A percentile compares a stretch with the other conserved stretches of the same genome.
Conservation (phyloP, 2,113 vertebrate genomes). For the Chascanopsetta lugubris region DNA sequence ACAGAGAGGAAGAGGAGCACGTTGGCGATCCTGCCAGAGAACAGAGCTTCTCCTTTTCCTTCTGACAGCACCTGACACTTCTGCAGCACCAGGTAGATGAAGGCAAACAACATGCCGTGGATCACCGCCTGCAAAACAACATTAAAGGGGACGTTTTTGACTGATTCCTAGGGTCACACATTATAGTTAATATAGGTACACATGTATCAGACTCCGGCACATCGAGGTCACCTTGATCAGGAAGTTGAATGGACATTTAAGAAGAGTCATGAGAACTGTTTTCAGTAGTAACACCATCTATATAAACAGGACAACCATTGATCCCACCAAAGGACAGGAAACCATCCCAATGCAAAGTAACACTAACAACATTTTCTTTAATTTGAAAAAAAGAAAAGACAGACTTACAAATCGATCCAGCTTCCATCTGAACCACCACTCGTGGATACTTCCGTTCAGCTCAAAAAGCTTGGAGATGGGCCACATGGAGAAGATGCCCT, state of each 20-base stretch:
- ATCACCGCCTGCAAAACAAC: conserved; percentile 87
- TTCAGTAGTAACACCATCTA: too few relatives aligned
- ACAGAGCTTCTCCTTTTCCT: conserved; percentile 92
- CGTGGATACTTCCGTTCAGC: conserved; percentile 91
- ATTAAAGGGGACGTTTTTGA: too few relatives aligned
- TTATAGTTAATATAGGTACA: too few relatives aligned
- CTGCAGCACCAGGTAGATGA: conserved; percentile 93
- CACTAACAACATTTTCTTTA: too few relatives aligned
- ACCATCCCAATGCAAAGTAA: too few relatives aligned
- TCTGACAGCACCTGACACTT: conserved; percentile 90
- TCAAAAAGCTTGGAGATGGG: conserved; percentile 94
- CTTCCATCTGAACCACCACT: conserved; percentile 99
- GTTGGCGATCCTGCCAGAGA: conserved; percentile 90
- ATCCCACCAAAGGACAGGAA: too few relatives aligned
- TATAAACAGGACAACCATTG: too few relatives aligned
- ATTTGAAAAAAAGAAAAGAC: background rate
- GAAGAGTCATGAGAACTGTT: too few relatives aligned
- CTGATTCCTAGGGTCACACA: too few relatives aligned
- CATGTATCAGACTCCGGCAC: too few relatives aligned
- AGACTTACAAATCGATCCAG: conserved; percentile 93
- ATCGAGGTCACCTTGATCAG: too few relatives aligned
- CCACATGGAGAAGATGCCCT: conserved; percentile 94
- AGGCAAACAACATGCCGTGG: conserved; percentile 95
- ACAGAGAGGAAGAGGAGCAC: conserved; percentile 90
- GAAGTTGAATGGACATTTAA: too few relatives aligned